These are phyloP conservation scores for Folsomia manolachei DNA, from an alignment of 2,888 invertebrate genomes.

Conservation along the genomic window DNA sequence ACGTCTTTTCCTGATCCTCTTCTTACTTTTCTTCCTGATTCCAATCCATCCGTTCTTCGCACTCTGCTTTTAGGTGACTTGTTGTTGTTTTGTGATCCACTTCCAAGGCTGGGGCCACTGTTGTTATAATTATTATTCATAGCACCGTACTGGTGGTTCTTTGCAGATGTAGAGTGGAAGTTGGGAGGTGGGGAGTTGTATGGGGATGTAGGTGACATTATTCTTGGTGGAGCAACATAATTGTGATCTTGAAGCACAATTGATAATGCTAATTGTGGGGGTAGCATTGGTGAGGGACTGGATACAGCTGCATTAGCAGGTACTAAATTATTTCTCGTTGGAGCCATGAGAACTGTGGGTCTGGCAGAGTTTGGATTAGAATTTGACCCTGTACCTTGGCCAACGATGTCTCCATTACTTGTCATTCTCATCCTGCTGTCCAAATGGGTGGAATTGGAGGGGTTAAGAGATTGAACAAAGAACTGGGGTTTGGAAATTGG, in stretches of 20 bases:
- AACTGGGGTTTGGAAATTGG: neutral
- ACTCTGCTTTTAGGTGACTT: neutral
- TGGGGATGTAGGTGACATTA: neutral
- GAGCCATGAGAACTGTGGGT: constrained; percentile 34
- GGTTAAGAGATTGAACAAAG: neutral
- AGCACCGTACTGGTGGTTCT: neutral
- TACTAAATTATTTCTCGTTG: constrained; percentile 3
- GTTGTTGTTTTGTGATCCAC: neutral
- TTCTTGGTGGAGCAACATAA: constrained; percentile 27
- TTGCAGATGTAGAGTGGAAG: neutral
- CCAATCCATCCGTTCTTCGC: neutral
- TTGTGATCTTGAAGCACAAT: constrained; percentile 40
- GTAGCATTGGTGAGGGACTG: neutral
- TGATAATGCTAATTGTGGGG: constrained; percentile 3
- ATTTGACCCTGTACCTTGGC: neutral
- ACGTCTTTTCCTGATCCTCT: neutral
- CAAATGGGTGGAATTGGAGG: no score
- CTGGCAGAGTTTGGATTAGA: constrained; percentile 35
- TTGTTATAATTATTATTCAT: neutral
- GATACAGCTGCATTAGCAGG: neutral
- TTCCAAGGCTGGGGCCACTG: neutral
- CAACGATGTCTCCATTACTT: neutral
- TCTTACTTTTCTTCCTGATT: neutral
- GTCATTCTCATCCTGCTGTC: no score
- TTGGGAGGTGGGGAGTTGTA: neutral